A percentile compares a stretch with the other conserved stretches of the same genome.
These are phyloP conservation scores for Mirounga angustirostris DNA, from an alignment of 2,113 vertebrate species.

Conservation along the genomic window DNA sequence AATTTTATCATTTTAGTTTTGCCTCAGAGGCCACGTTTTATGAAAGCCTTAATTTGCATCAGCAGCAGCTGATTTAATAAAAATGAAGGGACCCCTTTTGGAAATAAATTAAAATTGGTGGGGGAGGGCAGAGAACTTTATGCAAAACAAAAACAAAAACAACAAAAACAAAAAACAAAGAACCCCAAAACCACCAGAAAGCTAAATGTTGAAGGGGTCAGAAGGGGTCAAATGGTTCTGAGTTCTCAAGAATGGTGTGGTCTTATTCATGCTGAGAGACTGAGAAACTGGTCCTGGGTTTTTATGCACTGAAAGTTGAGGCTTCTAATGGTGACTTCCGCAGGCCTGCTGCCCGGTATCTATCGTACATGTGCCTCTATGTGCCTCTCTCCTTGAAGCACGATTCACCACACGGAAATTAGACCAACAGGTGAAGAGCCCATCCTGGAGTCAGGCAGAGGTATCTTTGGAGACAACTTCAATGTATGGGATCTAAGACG, in stretches of 20 bases:
- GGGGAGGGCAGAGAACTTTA: not conserved
- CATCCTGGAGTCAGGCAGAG: not conserved
- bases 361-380: not conserved
- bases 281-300: not conserved
- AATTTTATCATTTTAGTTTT: constrained; percentile 74
- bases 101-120: constrained; percentile 69
- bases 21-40: constrained; percentile 73
- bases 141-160: not conserved
- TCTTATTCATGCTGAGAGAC: not conserved
- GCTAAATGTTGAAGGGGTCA: not conserved
- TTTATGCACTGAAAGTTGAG: not conserved
- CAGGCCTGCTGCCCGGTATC: not conserved
- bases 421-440: not conserved
- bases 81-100: constrained; percentile 57
- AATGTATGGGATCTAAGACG: not conserved
- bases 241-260: not conserved
- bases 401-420: not conserved
- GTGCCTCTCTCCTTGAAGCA: not conserved
- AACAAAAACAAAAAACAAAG: not conserved
- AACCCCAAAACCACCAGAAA: not conserved
- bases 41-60: constrained; percentile 74
- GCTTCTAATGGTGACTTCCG: not conserved
- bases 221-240: not conserved
- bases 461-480: not conserved
- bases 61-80: constrained; percentile 73